A percentile compares a stretch with the other conserved stretches of the same genome.
Conservation (phyloP, 2,113 vertebrate species). For the Oncorhynchus tshawytscha region DNA sequence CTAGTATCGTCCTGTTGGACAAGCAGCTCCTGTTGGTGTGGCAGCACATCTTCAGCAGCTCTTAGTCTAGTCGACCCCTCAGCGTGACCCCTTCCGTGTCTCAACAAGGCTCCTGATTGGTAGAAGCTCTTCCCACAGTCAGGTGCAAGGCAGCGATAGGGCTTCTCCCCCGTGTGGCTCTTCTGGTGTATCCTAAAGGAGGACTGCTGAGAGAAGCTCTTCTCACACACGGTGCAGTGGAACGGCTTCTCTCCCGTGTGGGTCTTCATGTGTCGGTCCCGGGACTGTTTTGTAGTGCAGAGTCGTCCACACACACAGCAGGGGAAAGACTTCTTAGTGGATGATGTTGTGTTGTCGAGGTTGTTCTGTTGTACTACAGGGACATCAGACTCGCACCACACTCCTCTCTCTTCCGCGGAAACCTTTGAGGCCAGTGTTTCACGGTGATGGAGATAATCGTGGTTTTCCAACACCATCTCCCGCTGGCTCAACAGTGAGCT, state of each 20-base stretch:
- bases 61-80: neutral
- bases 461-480: no score
- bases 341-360: no score
- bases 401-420: no score
- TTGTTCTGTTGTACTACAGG: no score
- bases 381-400: no score
- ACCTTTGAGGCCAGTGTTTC: no score
- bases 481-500: no score
- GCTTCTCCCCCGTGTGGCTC: neutral
- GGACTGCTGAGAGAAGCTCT: neutral
- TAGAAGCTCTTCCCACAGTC: constrained; percentile 3
- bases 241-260: constrained; percentile 26
- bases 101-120: constrained; percentile 10
- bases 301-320: constrained; percentile 60
- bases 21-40: neutral
- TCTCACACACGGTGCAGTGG: neutral
- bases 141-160: neutral
- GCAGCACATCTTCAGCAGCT: neutral
- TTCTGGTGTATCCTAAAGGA: neutral
- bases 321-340: constrained; percentile 26
- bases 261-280: constrained; percentile 34
- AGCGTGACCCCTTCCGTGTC: neutral
- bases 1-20: no score
- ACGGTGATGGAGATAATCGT: no score
- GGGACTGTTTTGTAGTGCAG: constrained; percentile 47